Base-by-base conservation (phyloP, 2,113 vertebrate species). In the Pipra filicauda region DNA sequence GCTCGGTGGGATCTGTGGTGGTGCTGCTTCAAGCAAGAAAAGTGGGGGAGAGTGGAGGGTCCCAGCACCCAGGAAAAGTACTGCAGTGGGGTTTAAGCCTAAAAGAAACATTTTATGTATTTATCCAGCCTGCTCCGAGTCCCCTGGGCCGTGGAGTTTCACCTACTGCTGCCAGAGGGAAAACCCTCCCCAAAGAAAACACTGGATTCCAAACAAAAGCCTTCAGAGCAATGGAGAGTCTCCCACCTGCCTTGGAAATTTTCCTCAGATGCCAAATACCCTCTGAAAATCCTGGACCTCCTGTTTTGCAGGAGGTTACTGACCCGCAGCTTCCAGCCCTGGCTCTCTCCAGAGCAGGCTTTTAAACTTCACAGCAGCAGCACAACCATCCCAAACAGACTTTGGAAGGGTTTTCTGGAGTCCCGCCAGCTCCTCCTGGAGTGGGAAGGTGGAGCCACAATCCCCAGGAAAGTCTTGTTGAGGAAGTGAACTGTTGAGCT, bases 401-500 rank as follows among this genome's bases (percentile, higher is more conserved):
- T 43, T 72, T 19, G n/a, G 43, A 30, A 82, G 16, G 48, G 19
- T 39, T 62, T 83, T 58, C 85, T 86, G 90, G 37, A 89, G 76
- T 18, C 48, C 70, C 27, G 22, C 41, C 58, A 67, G 58, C 75
- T 64, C 65, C 66, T 86, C 23, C 43, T 33, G 86, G 31, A 24
- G 20, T 3, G 59, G 16, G 43, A 46, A n/a, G 35, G 15, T 1
- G 1, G 41, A 72, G 43, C n/a, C 7, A 7, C 19, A 2, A 23
- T 41, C 21, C 52, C 35, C 26, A 3, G 43, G 54, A 16, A 76
- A 62, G 48, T 8, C 22, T 62, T 15, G n/a, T 27, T 19, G 18
- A 31, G 52, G 74, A 28, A 67, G 26, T 4, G 2, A 92, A 59
- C 12, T 6, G 44, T 62, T 21, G 69, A 80, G 65, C 48, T 57